phyloP scores from a whole-genome alignment of 2,113 vertebrate species.

The Microtus oregoni region DNA sequence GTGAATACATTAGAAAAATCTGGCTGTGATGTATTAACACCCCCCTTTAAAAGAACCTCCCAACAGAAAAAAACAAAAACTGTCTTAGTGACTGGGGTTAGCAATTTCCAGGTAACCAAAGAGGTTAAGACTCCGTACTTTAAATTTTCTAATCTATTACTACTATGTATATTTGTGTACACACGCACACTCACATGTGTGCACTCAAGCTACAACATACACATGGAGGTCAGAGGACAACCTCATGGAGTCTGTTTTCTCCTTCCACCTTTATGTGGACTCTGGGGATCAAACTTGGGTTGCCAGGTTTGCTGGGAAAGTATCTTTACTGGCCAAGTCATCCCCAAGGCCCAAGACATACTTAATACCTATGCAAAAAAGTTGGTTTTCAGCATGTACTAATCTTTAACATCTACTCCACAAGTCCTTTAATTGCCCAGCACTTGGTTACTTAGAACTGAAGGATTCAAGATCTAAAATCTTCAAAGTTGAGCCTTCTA shows the following conservation, averaged over 20 bases:
- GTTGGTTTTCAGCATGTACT: neutral
- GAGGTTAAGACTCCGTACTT: neutral
- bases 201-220: neutral
- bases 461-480: neutral
- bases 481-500: neutral
- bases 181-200: accelerated
- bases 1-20: conserved; percentile 18
- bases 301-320: neutral
- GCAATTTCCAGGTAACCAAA: neutral
- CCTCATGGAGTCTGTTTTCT: neutral
- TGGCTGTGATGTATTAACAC: neutral
- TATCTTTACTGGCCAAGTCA: neutral
- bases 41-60: neutral
- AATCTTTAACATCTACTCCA: neutral
- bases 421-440: neutral
- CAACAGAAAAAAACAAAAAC: neutral
- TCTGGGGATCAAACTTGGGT: neutral
- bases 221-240: too few species aligned
- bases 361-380: neutral
- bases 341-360: neutral
- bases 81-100: neutral
- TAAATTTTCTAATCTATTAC: neutral
- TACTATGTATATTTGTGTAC: neutral
- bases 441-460: neutral
- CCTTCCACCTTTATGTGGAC: neutral